phyloP scores from a whole-genome alignment of 2,888 invertebrate genomes.

The Cheilosia vernalis region DNA sequence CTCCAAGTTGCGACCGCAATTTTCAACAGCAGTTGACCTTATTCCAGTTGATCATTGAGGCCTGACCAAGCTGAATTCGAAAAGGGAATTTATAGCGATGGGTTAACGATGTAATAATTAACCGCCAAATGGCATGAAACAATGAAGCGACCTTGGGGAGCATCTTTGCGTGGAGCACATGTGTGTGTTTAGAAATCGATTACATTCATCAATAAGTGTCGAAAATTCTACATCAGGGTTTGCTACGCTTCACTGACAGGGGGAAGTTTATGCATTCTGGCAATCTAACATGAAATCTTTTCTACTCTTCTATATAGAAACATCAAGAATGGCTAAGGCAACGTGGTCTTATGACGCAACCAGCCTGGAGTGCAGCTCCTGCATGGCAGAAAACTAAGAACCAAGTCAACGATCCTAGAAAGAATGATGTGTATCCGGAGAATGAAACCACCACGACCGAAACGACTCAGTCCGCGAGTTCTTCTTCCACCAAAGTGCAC shows the following conservation, averaged over 20 bases:
- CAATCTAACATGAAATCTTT: slow-evolving; percentile 17
- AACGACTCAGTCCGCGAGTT: neutral
- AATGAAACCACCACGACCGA: slow-evolving; percentile 76
- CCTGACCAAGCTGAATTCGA: slow-evolving; percentile 23
- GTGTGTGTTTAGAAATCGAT: slow-evolving; percentile 20
- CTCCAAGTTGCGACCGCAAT: slow-evolving; percentile 29
- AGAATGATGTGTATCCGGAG: slow-evolving; percentile 81
- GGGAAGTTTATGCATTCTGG: slow-evolving; percentile 38
- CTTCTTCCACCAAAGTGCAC: slow-evolving; percentile 40
- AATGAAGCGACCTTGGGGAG: slow-evolving; percentile 47
- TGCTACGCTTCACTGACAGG: slow-evolving; percentile 33
- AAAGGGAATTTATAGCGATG: slow-evolving; percentile 38
- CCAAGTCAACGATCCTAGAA: slow-evolving; percentile 75
- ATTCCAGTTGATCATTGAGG: slow-evolving; percentile 61
- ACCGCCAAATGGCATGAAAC: slow-evolving; percentile 25
- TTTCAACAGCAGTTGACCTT: slow-evolving; percentile 59
- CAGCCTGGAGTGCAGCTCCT: slow-evolving; percentile 37
- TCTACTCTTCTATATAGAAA: slow-evolving; percentile 78
- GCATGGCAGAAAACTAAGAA: slow-evolving; percentile 62
- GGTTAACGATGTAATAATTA: slow-evolving; percentile 49
- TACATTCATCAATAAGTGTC: slow-evolving; percentile 6
- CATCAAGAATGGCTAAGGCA: slow-evolving; percentile 82
- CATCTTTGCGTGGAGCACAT: slow-evolving; percentile 20
- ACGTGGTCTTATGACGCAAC: slow-evolving; percentile 78
- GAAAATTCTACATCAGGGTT: slow-evolving; percentile 3